Base-by-base conservation (phyloP, 2,797 vertebrate species). In the Acanthurus tractus region DNA sequence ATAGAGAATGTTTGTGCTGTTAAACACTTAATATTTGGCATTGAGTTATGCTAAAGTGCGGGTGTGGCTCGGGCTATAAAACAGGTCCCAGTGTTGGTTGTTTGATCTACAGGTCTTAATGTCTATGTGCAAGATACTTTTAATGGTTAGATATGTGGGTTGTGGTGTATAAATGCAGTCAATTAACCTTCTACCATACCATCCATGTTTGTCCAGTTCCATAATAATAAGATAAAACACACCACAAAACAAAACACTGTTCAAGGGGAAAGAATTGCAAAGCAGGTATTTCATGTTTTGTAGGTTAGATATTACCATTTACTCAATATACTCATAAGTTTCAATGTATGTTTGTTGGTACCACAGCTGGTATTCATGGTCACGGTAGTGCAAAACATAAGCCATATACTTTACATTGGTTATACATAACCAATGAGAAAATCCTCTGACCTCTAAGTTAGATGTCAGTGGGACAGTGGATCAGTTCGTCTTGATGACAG, bases 401-500 rank as follows among this genome's bases (percentile, higher is more conserved):
- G 25, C 58, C 63, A 18, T n/a, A 49, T 40, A 66, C 13, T 42
- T 55, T n/a, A 53, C 49, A 12, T 40, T 46, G n/a, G n/a, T n/a
- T n/a, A n/a, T n/a, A n/a, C 59, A 20, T 17, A 61, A 17, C 12
- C 70, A 55, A 29, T 40, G 38, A 29, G 25, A 70, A 71, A 46
- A 34, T 52, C 65, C 42, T 4, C 1, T 62, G 56, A 74, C 52
- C 65, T 70, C 34, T 42, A 15, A 6, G 8, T 2, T 45, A 22
- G 45, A 62, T n/a, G 64, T 86, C 74, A 78, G 40, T 50, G 9
- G 72, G 63, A 10, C 80, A 63, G 59, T 52, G 49, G 42, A 66
- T 79, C 80, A 44, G 57, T 70, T 78, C 25, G 77, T 38, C 18
- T 0, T 5, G 1, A 59, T 22, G 76, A 76, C 82, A 84, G 82